Evolutionary conservation across 2,888 invertebrate genomes (phyloP), one percentile per base, ranked within the genome.

Genomic region (Acanthosoma haemorrhoidale): DNA sequence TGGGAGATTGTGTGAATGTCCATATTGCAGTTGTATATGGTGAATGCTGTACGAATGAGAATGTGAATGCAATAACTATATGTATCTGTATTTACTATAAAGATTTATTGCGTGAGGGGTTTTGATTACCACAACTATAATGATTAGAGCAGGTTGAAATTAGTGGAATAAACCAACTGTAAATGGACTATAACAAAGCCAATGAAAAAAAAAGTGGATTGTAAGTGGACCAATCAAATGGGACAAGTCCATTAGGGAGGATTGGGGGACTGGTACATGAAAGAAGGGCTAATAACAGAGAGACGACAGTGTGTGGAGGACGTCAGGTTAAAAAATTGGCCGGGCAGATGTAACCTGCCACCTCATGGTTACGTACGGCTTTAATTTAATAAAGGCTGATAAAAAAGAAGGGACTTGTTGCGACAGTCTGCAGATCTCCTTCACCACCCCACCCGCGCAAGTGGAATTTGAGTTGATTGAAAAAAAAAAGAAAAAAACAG

Each of bases 391-490:
- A 61, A 61, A 61, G 36, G 61, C 13, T 34, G 61, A 38, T 51
- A 51, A 51, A 51, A 51, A 51, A 51, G 61, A 21, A 21, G 21
- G 61, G 61, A 61, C 61, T 61, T 61, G 61, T 61, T 61, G 61
- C 61, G 61, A 61, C 61, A 61, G 34, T 36, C 21, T 34, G 21
- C 21, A 21, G 59, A 59, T 59, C 34, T 21, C 61, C 36, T 61
- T 36, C 36, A 32, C 21, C 18, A 38, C 34, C 61, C 61, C 6
- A 8, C 18, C 2, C 36, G 61, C 36, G 21, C 16, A 18, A 16
- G 16, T 2, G 60, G 61, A 60, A 61, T 61, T 61, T 61, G 61
- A 61, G 61, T 61, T 61, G 61, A 61, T 61, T 61, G 61, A 61
- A 61, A 61, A 61, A 61, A 61, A 36, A 61, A 61, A 61, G 13